A percentile compares a stretch with the other conserved stretches of the same genome.
Evolutionary conservation across 2,888 invertebrate genomes (phyloP).

Genomic region (Scaptomyza caliginosa): DNA sequence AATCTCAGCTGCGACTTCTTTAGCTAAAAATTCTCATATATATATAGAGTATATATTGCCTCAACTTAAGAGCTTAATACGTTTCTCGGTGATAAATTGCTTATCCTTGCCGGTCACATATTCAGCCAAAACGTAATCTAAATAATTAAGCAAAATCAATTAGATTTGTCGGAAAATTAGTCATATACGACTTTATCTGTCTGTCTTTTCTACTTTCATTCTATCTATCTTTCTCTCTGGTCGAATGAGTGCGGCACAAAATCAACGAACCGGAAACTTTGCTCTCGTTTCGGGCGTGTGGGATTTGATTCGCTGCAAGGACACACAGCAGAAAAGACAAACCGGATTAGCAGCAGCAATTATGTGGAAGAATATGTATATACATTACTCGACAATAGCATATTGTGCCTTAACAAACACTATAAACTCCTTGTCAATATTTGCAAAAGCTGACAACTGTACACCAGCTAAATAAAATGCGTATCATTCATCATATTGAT

Average conservation of each 20-base stretch:
- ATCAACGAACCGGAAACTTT: slow-evolving; percentile 25
- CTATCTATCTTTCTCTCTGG: too few species aligned
- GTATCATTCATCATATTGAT: slow-evolving; percentile 7
- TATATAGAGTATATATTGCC: slow-evolving; percentile 42
- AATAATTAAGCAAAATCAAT: slow-evolving; percentile 76
- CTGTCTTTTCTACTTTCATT: neutral
- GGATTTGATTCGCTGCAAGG: slow-evolving; percentile 40
- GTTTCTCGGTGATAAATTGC: slow-evolving; percentile 56
- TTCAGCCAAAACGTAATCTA: slow-evolving; percentile 62
- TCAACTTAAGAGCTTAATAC: slow-evolving; percentile 42
- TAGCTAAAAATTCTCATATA: slow-evolving; percentile 31
- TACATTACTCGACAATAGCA: too few species aligned
- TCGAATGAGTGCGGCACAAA: neutral
- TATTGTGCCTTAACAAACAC: neutral
- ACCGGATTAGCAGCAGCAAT: slow-evolving; percentile 1
- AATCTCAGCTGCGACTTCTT: slow-evolving; percentile 35
- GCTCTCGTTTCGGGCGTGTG: slow-evolving; percentile 35
- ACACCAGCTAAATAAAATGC: neutral
- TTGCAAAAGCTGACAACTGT: slow-evolving; percentile 4
- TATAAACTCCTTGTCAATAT: slow-evolving; percentile 1
- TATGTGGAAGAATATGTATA: neutral
- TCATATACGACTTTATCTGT: slow-evolving; percentile 17
- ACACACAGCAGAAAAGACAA: neutral
- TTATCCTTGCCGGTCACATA: slow-evolving; percentile 33
- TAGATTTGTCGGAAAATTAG: slow-evolving; percentile 63